Evolutionary conservation across 2,113 vertebrate genomes (phyloP).

Genomic region (Cyrtonyx montezumae): DNA sequence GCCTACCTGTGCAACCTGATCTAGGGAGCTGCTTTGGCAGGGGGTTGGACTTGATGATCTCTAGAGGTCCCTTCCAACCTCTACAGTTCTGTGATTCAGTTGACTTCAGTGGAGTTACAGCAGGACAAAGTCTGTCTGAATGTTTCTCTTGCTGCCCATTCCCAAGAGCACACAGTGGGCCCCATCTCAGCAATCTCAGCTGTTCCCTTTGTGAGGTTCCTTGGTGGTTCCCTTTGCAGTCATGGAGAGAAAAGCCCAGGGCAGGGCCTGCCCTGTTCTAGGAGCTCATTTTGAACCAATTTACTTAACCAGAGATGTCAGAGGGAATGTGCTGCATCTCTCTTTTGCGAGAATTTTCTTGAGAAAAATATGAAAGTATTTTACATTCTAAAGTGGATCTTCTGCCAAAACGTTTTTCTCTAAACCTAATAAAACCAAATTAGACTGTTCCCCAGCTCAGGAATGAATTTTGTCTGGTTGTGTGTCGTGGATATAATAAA

Average conservation of each 20-base stretch:
- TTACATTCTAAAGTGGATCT: background rate
- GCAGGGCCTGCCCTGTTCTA: background rate
- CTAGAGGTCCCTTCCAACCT: too few species aligned
- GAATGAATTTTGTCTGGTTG: constrained; percentile 57
- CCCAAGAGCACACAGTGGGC: rapidly evolving
- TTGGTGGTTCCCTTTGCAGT: rapidly evolving
- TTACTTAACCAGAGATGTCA: background rate
- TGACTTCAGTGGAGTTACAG: background rate
- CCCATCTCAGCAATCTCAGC: background rate
- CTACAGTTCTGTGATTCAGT: too few species aligned
- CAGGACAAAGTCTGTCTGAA: rapidly evolving
- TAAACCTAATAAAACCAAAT: constrained; percentile 37
- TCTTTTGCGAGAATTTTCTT: rapidly evolving
- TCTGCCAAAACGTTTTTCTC: constrained; percentile 1
- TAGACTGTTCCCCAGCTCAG: constrained; percentile 1
- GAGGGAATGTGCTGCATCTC: background rate
- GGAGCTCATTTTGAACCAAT: background rate
- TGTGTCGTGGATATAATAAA: constrained; percentile 49
- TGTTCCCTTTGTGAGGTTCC: background rate
- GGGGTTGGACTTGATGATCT: too few species aligned
- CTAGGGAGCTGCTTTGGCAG: too few species aligned
- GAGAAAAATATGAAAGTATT: background rate
- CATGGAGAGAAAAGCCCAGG: background rate
- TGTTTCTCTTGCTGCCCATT: rapidly evolving
- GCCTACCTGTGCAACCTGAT: too few species aligned